A percentile compares a stretch with the other conserved stretches of the same genome.
phyloP scores from a whole-genome alignment of 2,113 vertebrate genomes.

The Mobula hypostoma region DNA sequence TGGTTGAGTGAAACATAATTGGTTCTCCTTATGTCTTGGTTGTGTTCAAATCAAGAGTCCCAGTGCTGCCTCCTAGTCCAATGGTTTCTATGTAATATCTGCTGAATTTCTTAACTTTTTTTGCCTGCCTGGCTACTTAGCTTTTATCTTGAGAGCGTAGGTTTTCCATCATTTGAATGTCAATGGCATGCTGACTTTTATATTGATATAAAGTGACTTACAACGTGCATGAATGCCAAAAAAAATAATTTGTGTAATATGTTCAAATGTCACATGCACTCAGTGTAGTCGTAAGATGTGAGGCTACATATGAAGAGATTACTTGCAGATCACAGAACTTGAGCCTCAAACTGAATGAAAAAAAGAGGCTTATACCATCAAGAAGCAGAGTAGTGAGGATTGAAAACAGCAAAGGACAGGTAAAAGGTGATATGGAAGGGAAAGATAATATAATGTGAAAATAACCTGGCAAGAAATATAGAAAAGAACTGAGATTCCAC shows the following conservation, averaged over 20 bases:
- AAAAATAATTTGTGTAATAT: not conserved
- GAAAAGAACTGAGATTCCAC: no score
- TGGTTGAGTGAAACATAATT: not conserved
- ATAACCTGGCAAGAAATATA: no score
- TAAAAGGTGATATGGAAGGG: no score
- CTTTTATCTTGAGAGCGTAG: not conserved
- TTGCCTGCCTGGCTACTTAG: not conserved
- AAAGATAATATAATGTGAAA: no score
- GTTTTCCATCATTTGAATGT: not conserved
- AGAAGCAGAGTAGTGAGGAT: no score
- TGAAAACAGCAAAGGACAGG: no score
- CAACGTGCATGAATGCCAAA: not conserved
- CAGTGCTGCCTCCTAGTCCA: not conserved
- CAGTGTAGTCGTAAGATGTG: not conserved
- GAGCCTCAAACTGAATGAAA: not conserved
- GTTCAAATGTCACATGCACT: not conserved
- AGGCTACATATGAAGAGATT: no score
- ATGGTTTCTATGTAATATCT: not conserved
- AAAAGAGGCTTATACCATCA: no score
- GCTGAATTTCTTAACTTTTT: not conserved
- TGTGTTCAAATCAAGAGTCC: not conserved
- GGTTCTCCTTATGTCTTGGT: not conserved
- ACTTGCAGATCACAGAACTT: not conserved
- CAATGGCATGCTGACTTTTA: not conserved
- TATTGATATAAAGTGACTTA: not conserved